Evolutionary conservation across 2,113 vertebrate species (phyloP), one percentile per base, ranked within the genome.

Genomic region (Lamprotornis superbus): DNA sequence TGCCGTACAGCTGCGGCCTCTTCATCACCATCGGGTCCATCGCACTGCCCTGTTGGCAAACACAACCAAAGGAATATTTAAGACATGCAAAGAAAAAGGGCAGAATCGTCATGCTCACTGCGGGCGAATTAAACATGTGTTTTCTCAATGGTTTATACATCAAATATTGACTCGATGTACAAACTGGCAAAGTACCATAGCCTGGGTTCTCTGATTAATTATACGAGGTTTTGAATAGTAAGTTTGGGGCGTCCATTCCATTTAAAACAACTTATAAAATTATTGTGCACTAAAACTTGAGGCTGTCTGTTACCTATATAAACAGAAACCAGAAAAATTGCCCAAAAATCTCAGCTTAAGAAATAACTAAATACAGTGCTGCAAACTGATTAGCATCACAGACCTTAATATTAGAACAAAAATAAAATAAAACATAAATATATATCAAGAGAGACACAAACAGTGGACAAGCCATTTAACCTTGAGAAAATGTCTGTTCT

Each of bases 11-110:
- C 97, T 99, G 99, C 11, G 99, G 99, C 85, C 99, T 98, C 98
- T 99, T 99, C 99, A 99, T 99, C 61, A 98, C 98, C 99, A 99
- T 99, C 71, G 99, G 99, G 91, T 99, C 99, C 99, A 99, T 99
- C 17, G 99, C 98, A 53, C 98, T 98, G 95, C 99, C 99, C 99
- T 99, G 98, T 59, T 52, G 93, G 80, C 39, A 87, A 82, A 97
- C 22, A 96, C n/a, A 97, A 63, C 53, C 57, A 88, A 63, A 93
- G 37, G 12, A 30, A 13, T 6, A 28, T 49, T 91, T 86, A 53
- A 82, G 61, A 50, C 21, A 24, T 0, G 20, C 28, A 35, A n/a
- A 87, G 37, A 22, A 85, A 80, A 63, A 78, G 71, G 49, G 52
- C 46, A 60, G 44, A 60, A 75, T 15, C 70, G 24, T 55, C 33